phyloP scores from a whole-genome alignment of 1,140 invertebrate species.

The Epicauta chinensis region DNA sequence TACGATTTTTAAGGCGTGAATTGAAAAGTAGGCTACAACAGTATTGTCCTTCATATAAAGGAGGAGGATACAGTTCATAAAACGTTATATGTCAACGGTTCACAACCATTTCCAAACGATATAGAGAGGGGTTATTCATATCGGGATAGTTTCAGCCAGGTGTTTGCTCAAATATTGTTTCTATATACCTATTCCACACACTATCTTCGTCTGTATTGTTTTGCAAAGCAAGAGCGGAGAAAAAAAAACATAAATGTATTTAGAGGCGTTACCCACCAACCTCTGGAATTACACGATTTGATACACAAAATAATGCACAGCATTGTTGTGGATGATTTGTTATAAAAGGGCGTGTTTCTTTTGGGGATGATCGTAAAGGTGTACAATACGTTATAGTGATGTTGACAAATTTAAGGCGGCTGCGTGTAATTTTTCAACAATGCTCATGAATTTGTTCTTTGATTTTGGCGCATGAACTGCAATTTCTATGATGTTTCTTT shows the following conservation, averaged over 20 bases:
- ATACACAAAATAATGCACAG: constrained; percentile 28
- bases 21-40: constrained; percentile 1
- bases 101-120: constrained; percentile 6
- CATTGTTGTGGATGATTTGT: constrained; percentile 30
- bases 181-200: too few relatives aligned
- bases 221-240: constrained; percentile 8
- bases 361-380: constrained; percentile 10
- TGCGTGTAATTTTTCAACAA: constrained; percentile 30
- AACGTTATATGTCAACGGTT: constrained; percentile 24
- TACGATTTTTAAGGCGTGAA: constrained; percentile 24
- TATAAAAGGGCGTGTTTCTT: constrained; percentile 26
- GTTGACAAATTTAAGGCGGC: constrained; percentile 32
- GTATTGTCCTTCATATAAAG: constrained; percentile 14
- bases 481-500: too few relatives aligned
- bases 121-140: not conserved
- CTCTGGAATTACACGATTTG: constrained; percentile 39
- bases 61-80: constrained; percentile 21
- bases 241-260: too few relatives aligned
- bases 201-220: too few relatives aligned
- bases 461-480: too few relatives aligned
- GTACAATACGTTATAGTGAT: constrained; percentile 14
- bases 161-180: constrained; percentile 30
- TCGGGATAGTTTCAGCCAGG: constrained; percentile 27
- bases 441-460: constrained; percentile 29
- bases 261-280: constrained; percentile 35